Conservation (phyloP, 2,797 vertebrate species). For the Avahi laniger region DNA sequence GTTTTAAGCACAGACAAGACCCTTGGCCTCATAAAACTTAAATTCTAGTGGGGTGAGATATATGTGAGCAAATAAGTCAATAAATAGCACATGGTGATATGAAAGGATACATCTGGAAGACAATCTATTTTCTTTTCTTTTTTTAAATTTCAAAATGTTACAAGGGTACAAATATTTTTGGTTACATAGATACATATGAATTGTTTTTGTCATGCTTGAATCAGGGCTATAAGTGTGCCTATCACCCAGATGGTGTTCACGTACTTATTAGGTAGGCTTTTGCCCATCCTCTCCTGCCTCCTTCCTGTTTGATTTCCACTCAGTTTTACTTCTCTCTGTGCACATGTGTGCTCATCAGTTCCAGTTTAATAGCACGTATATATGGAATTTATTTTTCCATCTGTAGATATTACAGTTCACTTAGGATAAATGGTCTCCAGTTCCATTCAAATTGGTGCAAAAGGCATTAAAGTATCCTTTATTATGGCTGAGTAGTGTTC, state of each 20-base stretch:
- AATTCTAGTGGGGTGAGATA: not conserved
- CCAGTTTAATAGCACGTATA: not conserved
- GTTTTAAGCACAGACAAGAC: not conserved
- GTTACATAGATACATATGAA: not conserved
- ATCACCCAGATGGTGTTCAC: not conserved
- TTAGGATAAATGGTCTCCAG: not conserved
- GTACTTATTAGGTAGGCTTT: not conserved
- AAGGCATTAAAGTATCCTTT: not conserved
- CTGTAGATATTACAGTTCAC: not conserved
- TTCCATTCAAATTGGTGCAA: not conserved
- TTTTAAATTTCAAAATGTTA: not conserved
- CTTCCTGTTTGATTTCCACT: not conserved
- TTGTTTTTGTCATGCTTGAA: not conserved
- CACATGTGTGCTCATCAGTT: not conserved
- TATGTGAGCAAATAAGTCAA: not conserved
- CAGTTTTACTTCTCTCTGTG: not conserved
- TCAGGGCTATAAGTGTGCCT: not conserved
- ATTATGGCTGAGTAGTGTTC: not conserved
- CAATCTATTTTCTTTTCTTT: not conserved
- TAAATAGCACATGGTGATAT: not conserved
- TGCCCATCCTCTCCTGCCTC: not conserved
- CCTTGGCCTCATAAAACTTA: not conserved
- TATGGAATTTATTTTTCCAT: not conserved
- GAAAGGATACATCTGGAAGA: not conserved
- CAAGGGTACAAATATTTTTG: not conserved